Evolutionary conservation across 2,113 vertebrate species (phyloP), one percentile per base, ranked within the genome.

Genomic region (Eleginops maclovinus): DNA sequence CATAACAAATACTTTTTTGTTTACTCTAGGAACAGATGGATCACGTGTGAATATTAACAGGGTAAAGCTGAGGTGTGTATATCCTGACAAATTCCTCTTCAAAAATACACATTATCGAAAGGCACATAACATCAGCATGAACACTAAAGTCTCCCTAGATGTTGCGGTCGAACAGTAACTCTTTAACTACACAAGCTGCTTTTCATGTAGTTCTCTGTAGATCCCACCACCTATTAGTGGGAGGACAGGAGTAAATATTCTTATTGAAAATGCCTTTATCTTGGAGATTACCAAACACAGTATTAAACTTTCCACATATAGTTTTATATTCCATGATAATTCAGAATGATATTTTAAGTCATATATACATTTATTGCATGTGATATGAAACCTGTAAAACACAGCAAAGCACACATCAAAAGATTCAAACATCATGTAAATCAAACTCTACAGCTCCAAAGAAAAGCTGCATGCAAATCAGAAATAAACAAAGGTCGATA

Each of bases 351-450:
- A 70, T 64, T 67, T 73, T 2, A 66, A 79, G 40, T 86, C 46
- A 68, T 86, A 82, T 86, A 19, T 88, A 91, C 79, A 89, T 85
- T 90, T 90, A 91, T 91, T 90, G 88, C 90, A 87, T 91, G 86
- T 69, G 43, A 84, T 89, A 87, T 65, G 69, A 90, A 89, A 82
- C 71, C 47, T 84, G 80, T 64, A 83, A 89, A 66, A 50, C 46
- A 83, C 53, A 81, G 26, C 43, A 83, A 76, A 66, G 50, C 76
- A 85, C 81, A 87, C 60, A 47, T 36, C 31, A 53, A 64, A 76
- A 89, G 51, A 56, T 46, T 44, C 28, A 74, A 72, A 84, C 53
- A 63, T 82, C 46, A 62, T 72, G 15, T 83, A 83, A 81, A 79
- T 71, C 3, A 70, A 83, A 79, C 16, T 66, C 68, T 49, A 77